A percentile compares a stretch with the other conserved stretches of the same genome.
phyloP scores from a whole-genome alignment of 2,888 invertebrate species.

The Drosophila suboccidentalis region DNA sequence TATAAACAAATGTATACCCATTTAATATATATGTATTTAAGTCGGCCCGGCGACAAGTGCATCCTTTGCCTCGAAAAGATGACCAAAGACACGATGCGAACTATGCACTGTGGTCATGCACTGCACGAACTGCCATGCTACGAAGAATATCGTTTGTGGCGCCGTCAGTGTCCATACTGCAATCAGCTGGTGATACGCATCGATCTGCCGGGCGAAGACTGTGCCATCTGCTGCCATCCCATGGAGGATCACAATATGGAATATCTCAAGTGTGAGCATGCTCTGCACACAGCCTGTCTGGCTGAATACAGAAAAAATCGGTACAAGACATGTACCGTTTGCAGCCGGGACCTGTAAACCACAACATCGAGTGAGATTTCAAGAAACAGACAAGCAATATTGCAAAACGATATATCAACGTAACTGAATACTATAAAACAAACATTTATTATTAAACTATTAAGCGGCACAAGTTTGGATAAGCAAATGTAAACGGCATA shows the following conservation, averaged over 20 bases:
- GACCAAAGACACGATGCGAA: conserved; percentile 22
- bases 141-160: neutral
- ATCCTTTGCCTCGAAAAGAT: conserved; percentile 22
- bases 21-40: conserved; percentile 9
- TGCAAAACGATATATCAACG: conserved; percentile 1
- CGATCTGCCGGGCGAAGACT: conserved; percentile 45
- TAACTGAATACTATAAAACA: conserved; percentile 19
- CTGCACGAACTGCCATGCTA: conserved; percentile 41
- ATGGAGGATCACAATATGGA: conserved; percentile 29
- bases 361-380: neutral
- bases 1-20: neutral
- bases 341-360: conserved; percentile 22
- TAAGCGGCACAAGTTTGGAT: conserved; percentile 21
- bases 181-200: conserved; percentile 1
- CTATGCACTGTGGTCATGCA: conserved; percentile 58
- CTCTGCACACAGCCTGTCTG: conserved; percentile 53
- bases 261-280: conserved; percentile 60
- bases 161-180: conserved; percentile 43
- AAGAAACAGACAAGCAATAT: neutral
- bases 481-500: conserved; percentile 3
- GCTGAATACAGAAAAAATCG: fast-evolving
- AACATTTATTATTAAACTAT: conserved; percentile 20
- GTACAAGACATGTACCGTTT: conserved; percentile 40
- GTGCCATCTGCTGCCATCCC: conserved; percentile 57
- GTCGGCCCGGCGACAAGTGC: conserved; percentile 53